Percentiles rank a stretch among this genome's conserved stretches.
phyloP scores from a whole-genome alignment of 1,140 invertebrate genomes.

The Agraylea sexmaculata region DNA sequence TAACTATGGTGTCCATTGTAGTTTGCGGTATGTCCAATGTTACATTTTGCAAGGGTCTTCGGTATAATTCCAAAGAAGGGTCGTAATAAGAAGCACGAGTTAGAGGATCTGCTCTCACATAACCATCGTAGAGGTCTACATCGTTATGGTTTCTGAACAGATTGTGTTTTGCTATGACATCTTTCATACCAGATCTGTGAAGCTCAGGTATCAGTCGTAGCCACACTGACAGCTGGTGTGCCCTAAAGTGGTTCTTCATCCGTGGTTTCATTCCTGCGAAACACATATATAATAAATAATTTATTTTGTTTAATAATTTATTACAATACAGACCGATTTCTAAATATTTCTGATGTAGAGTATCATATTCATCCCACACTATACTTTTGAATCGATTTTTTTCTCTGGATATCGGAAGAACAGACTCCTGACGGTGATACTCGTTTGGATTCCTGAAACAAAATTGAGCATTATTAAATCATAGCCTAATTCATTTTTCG shows the following conservation, averaged over 20 bases:
- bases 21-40: constrained; percentile 41
- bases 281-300: constrained; percentile 23
- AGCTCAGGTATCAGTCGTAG: constrained; percentile 83
- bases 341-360: constrained; percentile 81
- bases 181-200: constrained; percentile 78
- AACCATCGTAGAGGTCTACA: constrained; percentile 66
- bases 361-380: constrained; percentile 84
- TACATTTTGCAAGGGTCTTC: constrained; percentile 41
- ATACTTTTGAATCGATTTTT: constrained; percentile 71
- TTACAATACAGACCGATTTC: constrained; percentile 60
- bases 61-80: constrained; percentile 43
- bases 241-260: constrained; percentile 87
- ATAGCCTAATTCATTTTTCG: neutral
- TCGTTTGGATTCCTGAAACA: constrained; percentile 74
- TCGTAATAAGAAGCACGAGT: constrained; percentile 45
- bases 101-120: constrained; percentile 66
- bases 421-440: constrained; percentile 59
- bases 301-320: constrained; percentile 3
- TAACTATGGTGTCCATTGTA: constrained; percentile 45
- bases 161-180: constrained; percentile 71
- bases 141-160: constrained; percentile 73
- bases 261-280: constrained; percentile 73
- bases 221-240: constrained; percentile 91
- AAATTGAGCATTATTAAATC: constrained; percentile 5
- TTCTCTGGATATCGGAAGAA: constrained; percentile 65